Conservation (phyloP, 2,797 vertebrate genomes). For the Florisuga fusca region DNA sequence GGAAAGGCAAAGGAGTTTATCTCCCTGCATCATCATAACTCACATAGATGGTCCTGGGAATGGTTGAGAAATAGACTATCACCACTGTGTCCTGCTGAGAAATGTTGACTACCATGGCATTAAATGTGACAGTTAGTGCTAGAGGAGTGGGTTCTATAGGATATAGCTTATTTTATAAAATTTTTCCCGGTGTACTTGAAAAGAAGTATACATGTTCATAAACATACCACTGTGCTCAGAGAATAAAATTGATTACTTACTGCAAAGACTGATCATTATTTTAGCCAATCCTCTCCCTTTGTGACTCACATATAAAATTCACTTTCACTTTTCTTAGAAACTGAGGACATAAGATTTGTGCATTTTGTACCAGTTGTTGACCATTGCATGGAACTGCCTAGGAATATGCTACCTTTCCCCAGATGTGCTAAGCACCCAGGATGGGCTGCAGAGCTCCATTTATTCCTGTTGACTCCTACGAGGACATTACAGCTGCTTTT, state of each 20-base stretch:
- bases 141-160: not conserved
- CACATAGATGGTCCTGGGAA: not conserved
- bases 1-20: not conserved
- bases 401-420: not conserved
- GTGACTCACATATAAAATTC: not conserved
- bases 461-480: not conserved
- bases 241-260: too few relatives aligned
- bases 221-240: not conserved
- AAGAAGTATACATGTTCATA: not conserved
- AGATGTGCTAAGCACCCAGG: not conserved
- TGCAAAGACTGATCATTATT: not conserved
- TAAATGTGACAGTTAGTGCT: not conserved
- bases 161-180: not conserved
- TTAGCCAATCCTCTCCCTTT: not conserved
- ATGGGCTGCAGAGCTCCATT: not conserved
- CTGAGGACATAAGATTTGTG: not conserved
- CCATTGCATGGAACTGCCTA: not conserved
- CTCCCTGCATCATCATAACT: not conserved
- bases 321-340: not conserved
- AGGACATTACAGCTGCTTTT: not conserved
- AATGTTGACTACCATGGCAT: not conserved
- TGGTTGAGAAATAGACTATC: not conserved
- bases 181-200: not conserved
- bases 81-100: not conserved
- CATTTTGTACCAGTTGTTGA: not conserved